These are phyloP conservation scores for Babylonia areolata DNA, from an alignment of 1,140 invertebrate genomes.

Conservation along the genomic window DNA sequence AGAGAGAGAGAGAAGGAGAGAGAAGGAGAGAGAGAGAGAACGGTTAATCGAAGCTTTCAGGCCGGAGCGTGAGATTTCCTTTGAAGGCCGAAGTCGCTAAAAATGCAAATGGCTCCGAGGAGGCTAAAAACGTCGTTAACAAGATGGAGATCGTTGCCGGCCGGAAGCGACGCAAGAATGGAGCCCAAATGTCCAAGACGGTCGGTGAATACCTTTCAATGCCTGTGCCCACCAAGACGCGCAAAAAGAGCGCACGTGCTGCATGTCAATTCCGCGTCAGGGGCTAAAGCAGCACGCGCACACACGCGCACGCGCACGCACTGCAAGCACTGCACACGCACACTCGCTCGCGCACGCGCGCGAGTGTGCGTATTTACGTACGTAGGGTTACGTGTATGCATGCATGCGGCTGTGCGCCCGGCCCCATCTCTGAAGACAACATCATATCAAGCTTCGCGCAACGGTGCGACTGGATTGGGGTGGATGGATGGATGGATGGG, in stretches of 20 bases:
- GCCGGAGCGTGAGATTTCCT: background rate
- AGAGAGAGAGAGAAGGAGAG: background rate
- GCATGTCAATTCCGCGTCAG: constrained; percentile 38
- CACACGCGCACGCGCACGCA: background rate
- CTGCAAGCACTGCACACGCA: too few relatives aligned
- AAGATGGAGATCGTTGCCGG: constrained; percentile 31
- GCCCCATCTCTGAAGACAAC: too few relatives aligned
- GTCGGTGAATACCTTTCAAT: constrained; percentile 26
- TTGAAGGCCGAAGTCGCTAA: constrained; percentile 26
- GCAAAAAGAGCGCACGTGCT: constrained; percentile 20
- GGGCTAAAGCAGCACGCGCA: too few relatives aligned
- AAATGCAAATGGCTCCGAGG: constrained; percentile 30
- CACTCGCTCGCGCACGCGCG: too few relatives aligned
- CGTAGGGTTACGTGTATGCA: too few relatives aligned
- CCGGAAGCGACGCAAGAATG: constrained; percentile 15
- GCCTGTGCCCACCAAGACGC: background rate
- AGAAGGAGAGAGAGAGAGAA: background rate
- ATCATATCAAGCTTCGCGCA: too few relatives aligned
- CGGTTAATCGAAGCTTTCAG: constrained; percentile 5
- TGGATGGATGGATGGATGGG: too few relatives aligned
- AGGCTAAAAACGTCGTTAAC: constrained; percentile 24
- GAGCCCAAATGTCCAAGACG: constrained; percentile 33
- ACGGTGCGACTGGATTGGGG: too few relatives aligned
- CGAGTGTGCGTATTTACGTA: too few relatives aligned
- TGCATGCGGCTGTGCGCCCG: too few relatives aligned